Evolutionary conservation across 2,113 vertebrate species (phyloP).

Genomic region (Microtus ochrogaster): DNA sequence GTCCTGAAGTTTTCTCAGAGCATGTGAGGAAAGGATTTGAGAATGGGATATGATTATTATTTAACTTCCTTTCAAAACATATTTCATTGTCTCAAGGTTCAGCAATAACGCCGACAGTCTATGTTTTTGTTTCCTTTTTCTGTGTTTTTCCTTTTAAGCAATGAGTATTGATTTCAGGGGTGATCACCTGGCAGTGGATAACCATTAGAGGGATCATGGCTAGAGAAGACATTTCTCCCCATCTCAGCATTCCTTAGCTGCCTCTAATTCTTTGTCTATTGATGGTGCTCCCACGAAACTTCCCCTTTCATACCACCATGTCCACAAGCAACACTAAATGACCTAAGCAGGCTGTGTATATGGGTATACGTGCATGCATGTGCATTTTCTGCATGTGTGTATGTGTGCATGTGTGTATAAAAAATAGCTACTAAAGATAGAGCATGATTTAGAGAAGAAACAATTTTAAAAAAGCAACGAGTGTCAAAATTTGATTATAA

Average conservation of each 20-base stretch:
- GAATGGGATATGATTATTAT: not conserved
- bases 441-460: not conserved
- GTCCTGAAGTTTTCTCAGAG: not conserved
- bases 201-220: not conserved
- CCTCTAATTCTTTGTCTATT: not conserved
- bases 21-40: not conserved
- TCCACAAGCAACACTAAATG: not conserved
- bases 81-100: conserved; percentile 10
- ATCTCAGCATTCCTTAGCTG: not conserved
- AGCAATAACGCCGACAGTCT: not conserved
- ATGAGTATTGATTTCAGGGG: not conserved
- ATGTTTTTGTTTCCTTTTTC: not conserved
- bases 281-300: not conserved
- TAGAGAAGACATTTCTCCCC: not conserved
- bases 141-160: not conserved
- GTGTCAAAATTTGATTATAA: not conserved
- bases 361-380: not conserved
- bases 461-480: not conserved
- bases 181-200: not conserved
- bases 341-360: not conserved
- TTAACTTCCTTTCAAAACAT: not conserved
- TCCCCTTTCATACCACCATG: too few relatives aligned
- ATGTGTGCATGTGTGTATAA: not conserved
- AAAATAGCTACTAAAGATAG: not conserved
- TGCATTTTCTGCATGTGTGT: too few relatives aligned